Evolutionary conservation across 2,797 vertebrate genomes (phyloP), one percentile per base, ranked within the genome.

Genomic region (Spondyliosoma cantharus): DNA sequence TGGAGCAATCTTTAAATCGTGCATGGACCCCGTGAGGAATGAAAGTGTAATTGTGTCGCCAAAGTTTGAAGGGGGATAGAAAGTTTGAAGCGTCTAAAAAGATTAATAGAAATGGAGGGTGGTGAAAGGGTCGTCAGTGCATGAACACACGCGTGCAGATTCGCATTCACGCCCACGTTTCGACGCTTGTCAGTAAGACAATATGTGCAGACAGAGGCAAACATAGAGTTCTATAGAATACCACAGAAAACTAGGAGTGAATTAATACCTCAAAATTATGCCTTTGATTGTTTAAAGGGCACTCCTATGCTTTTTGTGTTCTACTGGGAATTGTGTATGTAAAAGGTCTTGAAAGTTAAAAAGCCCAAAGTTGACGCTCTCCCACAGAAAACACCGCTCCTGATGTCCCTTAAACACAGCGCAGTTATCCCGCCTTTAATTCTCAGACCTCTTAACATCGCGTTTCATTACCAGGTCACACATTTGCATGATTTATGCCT

Each of bases 1-100:
- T 37, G n/a, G 3, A 52, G 43, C 3, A 4, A 16, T 46, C 16
- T 74, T 78, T 74, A 57, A 80, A 84, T 63, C 76, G 60, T 75
- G 11, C 37, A 68, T 66, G 42, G 49, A 58, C 58, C 58, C 29
- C 7, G 24, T 71, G 72, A 76, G 71, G 71, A 45, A 49, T 42
- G 25, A 60, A 58, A 77, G 73, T 68, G 73, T 68, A 0, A 83
- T 60, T 42, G 5, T 15, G 64, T 58, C 37, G 58, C 24, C 52
- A 17, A 63, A 72, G 50, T 77, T 45, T 37, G 56, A 29, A 73
- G 13, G 27, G 27, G 46, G 20, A 22, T 48, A 74, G 64, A 46
- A 57, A 75, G 69, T 14, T 57, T 43, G 3, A 37, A 11, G 7
- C 56, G 32, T 46, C 7, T 69, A n/a, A 84, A 84, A 72, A 80